These are phyloP conservation scores for Agriopis marginaria DNA, from an alignment of 2,888 invertebrate species.

Conservation along the genomic window DNA sequence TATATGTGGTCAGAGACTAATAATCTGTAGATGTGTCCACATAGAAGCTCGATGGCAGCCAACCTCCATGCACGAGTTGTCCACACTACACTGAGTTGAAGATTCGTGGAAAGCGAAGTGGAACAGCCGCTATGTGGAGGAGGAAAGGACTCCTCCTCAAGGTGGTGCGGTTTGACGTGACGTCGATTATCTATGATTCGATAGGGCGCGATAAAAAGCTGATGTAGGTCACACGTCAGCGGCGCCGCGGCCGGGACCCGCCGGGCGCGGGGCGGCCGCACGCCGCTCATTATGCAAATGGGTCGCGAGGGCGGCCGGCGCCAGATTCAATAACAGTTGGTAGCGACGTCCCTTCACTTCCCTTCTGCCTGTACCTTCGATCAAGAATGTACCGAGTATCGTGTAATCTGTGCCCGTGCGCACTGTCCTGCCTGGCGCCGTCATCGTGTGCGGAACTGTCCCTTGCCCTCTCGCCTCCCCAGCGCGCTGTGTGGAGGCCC, in stretches of 20 bases:
- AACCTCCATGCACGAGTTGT: neutral
- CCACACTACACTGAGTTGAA: neutral
- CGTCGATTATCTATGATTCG: conserved; percentile 45
- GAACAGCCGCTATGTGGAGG: no score
- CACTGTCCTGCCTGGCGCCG: neutral
- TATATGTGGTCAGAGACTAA: no score
- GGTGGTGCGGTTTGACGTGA: conserved; percentile 26
- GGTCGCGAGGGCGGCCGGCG: conserved; percentile 53
- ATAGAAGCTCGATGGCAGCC: no score
- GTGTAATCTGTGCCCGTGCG: no score
- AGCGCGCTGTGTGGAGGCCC: neutral
- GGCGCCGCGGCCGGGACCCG: conserved; percentile 36
- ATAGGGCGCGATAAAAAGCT: conserved; percentile 54
- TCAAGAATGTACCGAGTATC: no score
- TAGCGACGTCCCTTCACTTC: neutral
- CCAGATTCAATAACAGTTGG: neutral
- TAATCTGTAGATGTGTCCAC: no score
- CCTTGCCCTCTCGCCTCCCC: neutral
- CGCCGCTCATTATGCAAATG: conserved; percentile 75
- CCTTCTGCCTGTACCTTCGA: no score
- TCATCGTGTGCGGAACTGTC: neutral
- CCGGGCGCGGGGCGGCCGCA: conserved; percentile 44
- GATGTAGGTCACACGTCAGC: conserved; percentile 67
- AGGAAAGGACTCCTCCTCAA: neutral
- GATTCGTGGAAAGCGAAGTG: neutral